A percentile compares a stretch with the other conserved stretches of the same genome.
Evolutionary conservation across 2,113 vertebrate genomes (phyloP).

Genomic region (Leuciscus idus): DNA sequence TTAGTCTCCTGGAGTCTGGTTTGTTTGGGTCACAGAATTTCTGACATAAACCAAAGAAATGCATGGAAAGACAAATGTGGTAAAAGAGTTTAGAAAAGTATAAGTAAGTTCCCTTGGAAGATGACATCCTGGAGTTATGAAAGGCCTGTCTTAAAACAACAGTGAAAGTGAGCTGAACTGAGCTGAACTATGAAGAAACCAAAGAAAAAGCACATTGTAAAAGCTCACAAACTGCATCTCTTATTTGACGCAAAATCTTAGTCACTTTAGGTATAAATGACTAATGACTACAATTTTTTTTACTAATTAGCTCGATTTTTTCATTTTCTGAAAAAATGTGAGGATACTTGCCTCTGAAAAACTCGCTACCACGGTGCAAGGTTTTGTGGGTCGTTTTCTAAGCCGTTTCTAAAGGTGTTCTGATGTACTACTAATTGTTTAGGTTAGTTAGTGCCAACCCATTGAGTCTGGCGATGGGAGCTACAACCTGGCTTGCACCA

Average conservation of each 20-base stretch:
- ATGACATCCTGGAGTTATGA: conserved; percentile 23
- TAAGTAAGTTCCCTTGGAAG: conserved; percentile 28
- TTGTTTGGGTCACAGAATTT: conserved; percentile 24
- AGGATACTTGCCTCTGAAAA: not conserved
- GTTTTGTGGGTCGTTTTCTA: not conserved
- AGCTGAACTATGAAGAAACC: not conserved
- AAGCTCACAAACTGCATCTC: conserved; percentile 1
- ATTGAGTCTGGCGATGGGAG: not conserved
- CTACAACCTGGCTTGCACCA: not conserved
- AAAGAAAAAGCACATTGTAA: not conserved
- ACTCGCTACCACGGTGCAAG: not conserved
- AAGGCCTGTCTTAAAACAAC: conserved; percentile 20
- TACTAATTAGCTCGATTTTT: no score
- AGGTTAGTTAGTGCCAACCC: not conserved
- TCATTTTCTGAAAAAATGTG: no score
- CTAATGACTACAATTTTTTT: not conserved
- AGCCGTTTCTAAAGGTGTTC: not conserved
- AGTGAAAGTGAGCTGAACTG: conserved; percentile 20
- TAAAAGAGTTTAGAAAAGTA: conserved; percentile 31
- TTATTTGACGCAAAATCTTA: not conserved
- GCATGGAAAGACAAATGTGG: conserved; percentile 20
- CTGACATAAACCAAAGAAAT: conserved; percentile 30
- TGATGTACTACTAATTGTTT: not conserved
- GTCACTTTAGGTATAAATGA: not conserved
- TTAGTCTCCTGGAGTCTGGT: conserved; percentile 37